Base-by-base conservation (phyloP, 2,888 invertebrate species). In the Platycnemis pennipes region DNA sequence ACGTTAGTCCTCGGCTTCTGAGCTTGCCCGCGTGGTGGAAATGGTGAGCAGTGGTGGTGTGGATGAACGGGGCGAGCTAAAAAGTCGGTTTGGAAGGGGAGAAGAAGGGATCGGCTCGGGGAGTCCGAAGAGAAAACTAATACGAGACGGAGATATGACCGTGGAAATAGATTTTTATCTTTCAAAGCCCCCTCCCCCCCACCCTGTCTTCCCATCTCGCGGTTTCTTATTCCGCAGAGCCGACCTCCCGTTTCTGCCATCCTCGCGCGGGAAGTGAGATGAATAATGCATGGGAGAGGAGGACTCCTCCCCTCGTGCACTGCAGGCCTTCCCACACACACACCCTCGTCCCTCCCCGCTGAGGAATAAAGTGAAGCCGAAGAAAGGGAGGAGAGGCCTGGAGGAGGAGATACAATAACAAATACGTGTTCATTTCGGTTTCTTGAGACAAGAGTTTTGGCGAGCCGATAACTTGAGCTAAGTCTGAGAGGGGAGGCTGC, bases 151-250 rank as follows among this genome's bases (percentile, higher is more conserved):
- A 3, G 37, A 89, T 26, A 56, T 37, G 37, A 19, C 44, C 44
- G 42, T n/a, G 91, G 91, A 91, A 91, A 91, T 91, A 91, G 91
- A 91, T 91, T 91, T 91, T 91, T 63, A 91, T 91, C 91, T 91
- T 91, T 91, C 91, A 69, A 91, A 91, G 63, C 42, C 26, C 26
- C 77, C 77, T 2, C 7, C 31, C 77, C 77, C n/a, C n/a, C 37
- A 3, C 13, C 26, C 77, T 26, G 11, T 63, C 63, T 63, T 63
- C 7, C 77, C 91, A 37, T 53, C 26, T 22, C 88, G 88, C 88
- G 88, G 87, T 53, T 91, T 91, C 91, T 63, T 91, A 91, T 91
- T 91, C 91, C 63, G 16, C 63, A 44, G 77, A 2, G 77, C 44
- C 11, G 44, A 16, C 56, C 89, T 26, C 63, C 77, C 37, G 77